Percentiles rank a stretch among this genome's conserved stretches.
These are phyloP conservation scores for Antigone vipio DNA, from an alignment of 2,113 vertebrate genomes.

Conservation along the genomic window DNA sequence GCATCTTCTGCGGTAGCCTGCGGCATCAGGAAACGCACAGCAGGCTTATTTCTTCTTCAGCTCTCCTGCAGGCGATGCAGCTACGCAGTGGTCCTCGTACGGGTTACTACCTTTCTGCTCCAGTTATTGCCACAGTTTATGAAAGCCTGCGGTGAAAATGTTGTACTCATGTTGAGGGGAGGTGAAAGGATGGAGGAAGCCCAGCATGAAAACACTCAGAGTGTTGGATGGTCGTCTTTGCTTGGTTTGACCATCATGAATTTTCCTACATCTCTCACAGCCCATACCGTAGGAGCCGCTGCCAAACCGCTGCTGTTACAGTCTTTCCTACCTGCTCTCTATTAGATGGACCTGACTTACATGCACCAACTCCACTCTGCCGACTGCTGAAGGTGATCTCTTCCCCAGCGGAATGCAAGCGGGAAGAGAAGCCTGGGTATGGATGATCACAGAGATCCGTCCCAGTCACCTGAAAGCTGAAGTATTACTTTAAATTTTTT, in stretches of 20 bases:
- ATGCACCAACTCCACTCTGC: neutral
- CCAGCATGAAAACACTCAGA: neutral
- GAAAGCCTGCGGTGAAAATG: neutral
- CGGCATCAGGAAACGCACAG: neutral
- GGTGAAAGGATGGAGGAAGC: neutral
- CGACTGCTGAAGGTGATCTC: neutral
- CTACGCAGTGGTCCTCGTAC: neutral
- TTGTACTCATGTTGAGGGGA: neutral
- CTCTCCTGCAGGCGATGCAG: neutral
- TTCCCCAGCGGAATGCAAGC: neutral
- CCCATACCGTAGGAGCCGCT: accelerated
- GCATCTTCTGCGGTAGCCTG: neutral
- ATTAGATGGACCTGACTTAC: neutral
- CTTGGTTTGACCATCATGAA: neutral
- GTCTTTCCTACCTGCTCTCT: neutral
- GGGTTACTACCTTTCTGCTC: conserved; percentile 14
- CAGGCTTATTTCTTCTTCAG: neutral
- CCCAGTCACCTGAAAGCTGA: neutral
- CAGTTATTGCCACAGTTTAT: neutral
- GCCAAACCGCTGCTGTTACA: accelerated
- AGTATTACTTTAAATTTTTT: neutral
- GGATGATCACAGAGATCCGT: neutral
- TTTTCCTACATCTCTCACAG: neutral
- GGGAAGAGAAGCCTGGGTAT: neutral
- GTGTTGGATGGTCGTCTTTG: neutral